phyloP scores from a whole-genome alignment of 2,888 invertebrate species.

The Petrolisthes manimaculis region DNA sequence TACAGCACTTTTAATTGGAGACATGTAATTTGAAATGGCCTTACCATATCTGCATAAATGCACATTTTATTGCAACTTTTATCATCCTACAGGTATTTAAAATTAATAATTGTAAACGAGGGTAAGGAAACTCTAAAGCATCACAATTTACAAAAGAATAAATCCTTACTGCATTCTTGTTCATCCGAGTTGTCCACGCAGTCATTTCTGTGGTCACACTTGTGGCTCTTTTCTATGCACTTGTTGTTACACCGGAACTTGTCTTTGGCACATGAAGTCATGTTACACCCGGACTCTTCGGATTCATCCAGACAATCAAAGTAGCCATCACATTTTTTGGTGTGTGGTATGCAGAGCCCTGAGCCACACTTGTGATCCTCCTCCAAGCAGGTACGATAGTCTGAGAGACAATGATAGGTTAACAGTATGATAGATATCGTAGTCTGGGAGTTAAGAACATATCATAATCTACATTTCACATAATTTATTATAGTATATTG shows the following conservation, averaged over 20 bases:
- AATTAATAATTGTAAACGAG: no score
- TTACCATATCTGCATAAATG: no score
- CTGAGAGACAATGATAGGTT: constrained; percentile 73
- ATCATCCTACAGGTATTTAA: no score
- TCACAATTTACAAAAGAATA: no score
- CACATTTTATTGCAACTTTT: no score
- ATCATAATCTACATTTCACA: no score
- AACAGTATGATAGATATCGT: neutral
- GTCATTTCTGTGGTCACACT: constrained; percentile 95
- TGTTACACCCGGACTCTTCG: constrained; percentile 69
- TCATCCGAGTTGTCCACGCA: constrained; percentile 75
- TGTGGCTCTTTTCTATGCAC: constrained; percentile 86
- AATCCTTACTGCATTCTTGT: constrained; percentile 65
- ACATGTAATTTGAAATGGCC: neutral
- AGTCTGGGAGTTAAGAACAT: no score
- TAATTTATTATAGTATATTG: no score
- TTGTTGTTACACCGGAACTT: constrained; percentile 66
- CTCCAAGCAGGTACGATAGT: constrained; percentile 86
- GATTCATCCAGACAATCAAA: constrained; percentile 80
- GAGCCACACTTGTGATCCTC: constrained; percentile 89
- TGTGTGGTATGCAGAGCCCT: constrained; percentile 87
- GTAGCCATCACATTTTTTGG: constrained; percentile 91
- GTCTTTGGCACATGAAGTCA: constrained; percentile 64
- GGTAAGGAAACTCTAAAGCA: no score
- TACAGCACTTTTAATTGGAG: no score